Conservation (phyloP, 2,888 invertebrate genomes). For the Laspeyria flexula region DNA sequence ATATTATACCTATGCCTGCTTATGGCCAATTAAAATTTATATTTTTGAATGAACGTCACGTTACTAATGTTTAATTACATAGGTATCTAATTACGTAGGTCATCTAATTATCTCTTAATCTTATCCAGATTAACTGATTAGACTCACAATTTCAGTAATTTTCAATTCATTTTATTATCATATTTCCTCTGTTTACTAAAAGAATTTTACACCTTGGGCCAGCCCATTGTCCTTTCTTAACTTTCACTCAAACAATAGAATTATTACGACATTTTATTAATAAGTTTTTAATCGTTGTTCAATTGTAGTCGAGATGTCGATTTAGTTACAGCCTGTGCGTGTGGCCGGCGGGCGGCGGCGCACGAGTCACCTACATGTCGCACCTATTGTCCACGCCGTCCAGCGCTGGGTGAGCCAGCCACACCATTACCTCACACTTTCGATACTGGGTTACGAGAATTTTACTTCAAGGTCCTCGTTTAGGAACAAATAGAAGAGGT, state of each 20-base stretch:
- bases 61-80: no score
- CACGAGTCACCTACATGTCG: conserved; percentile 84
- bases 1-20: no score
- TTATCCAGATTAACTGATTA: no score
- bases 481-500: conserved; percentile 82
- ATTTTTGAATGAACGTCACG: no score
- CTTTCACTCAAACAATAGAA: background rate
- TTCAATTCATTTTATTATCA: no score
- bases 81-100: no score
- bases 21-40: no score
- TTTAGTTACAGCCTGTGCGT: conserved; percentile 72
- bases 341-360: conserved; percentile 52
- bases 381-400: conserved; percentile 80
- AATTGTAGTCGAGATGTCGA: conserved; percentile 1
- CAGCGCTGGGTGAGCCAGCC: conserved; percentile 79
- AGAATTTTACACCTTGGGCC: no score
- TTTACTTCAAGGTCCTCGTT: conserved; percentile 83
- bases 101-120: no score
- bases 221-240: background rate
- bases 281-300: background rate
- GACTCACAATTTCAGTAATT: no score
- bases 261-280: background rate
- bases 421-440: conserved; percentile 82
- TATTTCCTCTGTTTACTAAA: no score
- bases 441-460: conserved; percentile 86